Base-by-base conservation (phyloP, 2,113 vertebrate species). In the Semnornis frantzii region DNA sequence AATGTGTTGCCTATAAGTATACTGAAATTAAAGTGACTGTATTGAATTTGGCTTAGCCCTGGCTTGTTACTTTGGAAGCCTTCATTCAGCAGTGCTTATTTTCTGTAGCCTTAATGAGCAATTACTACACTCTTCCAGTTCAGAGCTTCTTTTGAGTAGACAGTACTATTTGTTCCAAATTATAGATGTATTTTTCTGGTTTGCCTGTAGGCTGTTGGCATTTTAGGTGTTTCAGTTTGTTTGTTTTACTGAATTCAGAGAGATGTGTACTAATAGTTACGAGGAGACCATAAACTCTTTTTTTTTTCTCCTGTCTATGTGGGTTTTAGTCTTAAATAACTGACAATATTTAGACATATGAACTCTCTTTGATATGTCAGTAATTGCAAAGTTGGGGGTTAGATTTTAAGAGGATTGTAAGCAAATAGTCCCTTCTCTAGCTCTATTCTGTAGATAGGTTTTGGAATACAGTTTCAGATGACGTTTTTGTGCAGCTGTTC, bases 71-170 rank as follows among this genome's bases (percentile, higher is more conserved):
- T 88, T 77, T 89, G 72, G 91, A 96, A 96, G 73, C 20, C 55
- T 89, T 92, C 74, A 39, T 23, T 78, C 33, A 77, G 82, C 46
- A 52, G 21, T 63, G 42, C 57, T 90, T 39, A 52, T 95, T 96
- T 95, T 85, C 81, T 94, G 95, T 94, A 82, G 85, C 91, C 50
- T 76, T 89, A 95, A 94, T 88, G 66, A 82, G 84, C 84, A 85
- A 79, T 82, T 95, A 75, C 85, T 52, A 59, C 44, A 33, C 75
- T 89, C 73, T 64, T 71, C 90, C 82, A 96, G 88, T 80, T 87
- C 80, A 74, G 83, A 82, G 89, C 87, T 64, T 92, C 80, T 96
- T 78, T 82, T 94, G 66, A 85, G 80, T 86, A 83, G 63, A 37
- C 60, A 57, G 65, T 65, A 12, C 82, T 87, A 39, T 54, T 78